Base-by-base conservation (phyloP, 1,140 invertebrate genomes). In the Capitella teleta region DNA sequence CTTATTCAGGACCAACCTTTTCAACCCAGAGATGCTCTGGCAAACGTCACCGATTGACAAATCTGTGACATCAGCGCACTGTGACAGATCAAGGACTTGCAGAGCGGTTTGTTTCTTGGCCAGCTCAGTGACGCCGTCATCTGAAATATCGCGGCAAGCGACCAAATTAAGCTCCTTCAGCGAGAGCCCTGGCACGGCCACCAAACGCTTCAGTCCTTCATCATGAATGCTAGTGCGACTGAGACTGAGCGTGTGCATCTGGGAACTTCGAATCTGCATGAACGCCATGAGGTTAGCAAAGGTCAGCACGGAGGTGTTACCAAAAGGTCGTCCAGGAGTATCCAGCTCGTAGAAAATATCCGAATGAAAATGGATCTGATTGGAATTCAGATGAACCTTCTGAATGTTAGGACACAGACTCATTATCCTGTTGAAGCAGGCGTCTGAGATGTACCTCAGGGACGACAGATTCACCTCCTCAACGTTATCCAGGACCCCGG, bases 381-480 rank as follows among this genome's bases (percentile, higher is more conserved):
- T 81, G 14, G 74, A 77, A 10, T 78, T 78, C 45, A 85, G 68
- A 60, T 78, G 76, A 0, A 85, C 62, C 23, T 76, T 68, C 52
- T 79, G 70, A 8, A 85, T 57, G 47, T 74, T 74, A 23, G 77
- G 75, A 56, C 79, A 77, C 8, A 79, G 70, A n/a, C 75, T 70
- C 1, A 80, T 71, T 58, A 85, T 74, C 55, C 80, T 75, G 57
- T 79, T 77, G 26, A 85, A 79, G 19, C 82, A 67, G 28, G 77
- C 77, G 75, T 85, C 83, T 1, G 82, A 82, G 1, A 85, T 63
- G 62, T 83, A 83, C 48, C 81, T 74, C 60, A 84, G 82, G 30
- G 77, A 76, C 10, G 76, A 75, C 49, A 85, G 61, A 51, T 76
- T 80, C 24, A 85, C 62, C 40, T 71, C 66, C 52, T 67, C 75